Base-by-base conservation (phyloP, 2,797 vertebrate genomes). In the Botia kubotai region DNA sequence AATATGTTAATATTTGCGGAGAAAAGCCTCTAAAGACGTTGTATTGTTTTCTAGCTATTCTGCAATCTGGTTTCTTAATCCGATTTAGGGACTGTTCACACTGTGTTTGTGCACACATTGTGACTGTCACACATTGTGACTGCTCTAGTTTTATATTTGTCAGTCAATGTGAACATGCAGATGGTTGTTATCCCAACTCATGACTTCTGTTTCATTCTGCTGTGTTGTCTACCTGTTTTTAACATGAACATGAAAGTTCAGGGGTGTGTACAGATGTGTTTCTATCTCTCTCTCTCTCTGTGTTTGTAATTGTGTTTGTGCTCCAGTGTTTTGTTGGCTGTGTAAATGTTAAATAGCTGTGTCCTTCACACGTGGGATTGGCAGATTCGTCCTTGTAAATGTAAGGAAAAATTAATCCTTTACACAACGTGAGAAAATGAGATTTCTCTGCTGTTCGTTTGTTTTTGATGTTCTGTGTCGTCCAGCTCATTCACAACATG, bases 281-380 rank as follows among this genome's bases (percentile, higher is more conserved):
- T 55, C 23, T 26, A 26, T 26, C 23, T 26, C 23, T 26, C 23
- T 33, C 4, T 33, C 33, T 63, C 13, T 69, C 57, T 58, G 55
- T 67, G 57, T 33, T 4, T 33, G 21, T 84, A 73, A 79, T 80
- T 65, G 53, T 55, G 72, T 87, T 77, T 81, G 72, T 33, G 23
- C 60, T 75, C 43, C 76, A 19, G 57, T 46, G 52, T 53, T 76
- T 68, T 72, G 75, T 68, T 58, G 57, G 46, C 76, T 55, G 19
- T 46, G 74, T 77, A 82, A 84, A 86, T 68, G 55, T 55, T 53
- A 48, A 76, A 74, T 63, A 50, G 57, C 57, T 58, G 11, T 53
- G 72, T 86, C 80, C 80, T 84, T 81, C 71, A 84, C 77, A 52
- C 52, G 29, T 17, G 48, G 66, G 71, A 83, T 72, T 83, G 76